phyloP scores from a whole-genome alignment of 1,140 invertebrate genomes.

The Heliconius hewitsoni region DNA sequence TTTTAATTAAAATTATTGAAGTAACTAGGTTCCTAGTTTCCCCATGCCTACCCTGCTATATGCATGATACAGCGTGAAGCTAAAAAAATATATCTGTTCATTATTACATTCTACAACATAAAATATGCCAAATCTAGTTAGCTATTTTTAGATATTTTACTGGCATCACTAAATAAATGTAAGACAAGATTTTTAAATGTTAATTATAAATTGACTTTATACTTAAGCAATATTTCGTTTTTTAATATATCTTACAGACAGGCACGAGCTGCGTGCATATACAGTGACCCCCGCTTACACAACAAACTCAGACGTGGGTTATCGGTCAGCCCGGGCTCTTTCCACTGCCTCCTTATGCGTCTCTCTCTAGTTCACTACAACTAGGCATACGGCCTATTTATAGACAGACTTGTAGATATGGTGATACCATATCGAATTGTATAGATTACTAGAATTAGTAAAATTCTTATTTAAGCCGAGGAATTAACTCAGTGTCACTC shows the following conservation, averaged over 20 bases:
- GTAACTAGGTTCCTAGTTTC: no score
- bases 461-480: no score
- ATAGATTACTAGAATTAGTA: background rate
- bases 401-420: background rate
- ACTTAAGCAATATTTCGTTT: background rate
- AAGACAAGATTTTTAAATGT: background rate
- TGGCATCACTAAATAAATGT: no score
- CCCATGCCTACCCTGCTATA: no score
- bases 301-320: conserved; percentile 34
- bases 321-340: conserved; percentile 37
- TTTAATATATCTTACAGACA: conserved; percentile 12
- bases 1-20: no score
- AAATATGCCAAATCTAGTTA: no score
- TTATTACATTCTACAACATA: no score
- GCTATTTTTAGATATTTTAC: no score
- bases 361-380: conserved; percentile 14
- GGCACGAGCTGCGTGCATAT: conserved; percentile 27
- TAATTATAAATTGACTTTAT: background rate
- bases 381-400: conserved; percentile 28
- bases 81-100: no score
- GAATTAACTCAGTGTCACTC: no score
- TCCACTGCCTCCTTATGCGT: conserved; percentile 30
- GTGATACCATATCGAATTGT: conserved; percentile 1
- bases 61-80: no score
- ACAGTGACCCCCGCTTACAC: conserved; percentile 31